A percentile compares a stretch with the other conserved stretches of the same genome.
These are phyloP conservation scores for Oriolus oriolus DNA, from an alignment of 2,113 vertebrate genomes.

Conservation along the genomic window DNA sequence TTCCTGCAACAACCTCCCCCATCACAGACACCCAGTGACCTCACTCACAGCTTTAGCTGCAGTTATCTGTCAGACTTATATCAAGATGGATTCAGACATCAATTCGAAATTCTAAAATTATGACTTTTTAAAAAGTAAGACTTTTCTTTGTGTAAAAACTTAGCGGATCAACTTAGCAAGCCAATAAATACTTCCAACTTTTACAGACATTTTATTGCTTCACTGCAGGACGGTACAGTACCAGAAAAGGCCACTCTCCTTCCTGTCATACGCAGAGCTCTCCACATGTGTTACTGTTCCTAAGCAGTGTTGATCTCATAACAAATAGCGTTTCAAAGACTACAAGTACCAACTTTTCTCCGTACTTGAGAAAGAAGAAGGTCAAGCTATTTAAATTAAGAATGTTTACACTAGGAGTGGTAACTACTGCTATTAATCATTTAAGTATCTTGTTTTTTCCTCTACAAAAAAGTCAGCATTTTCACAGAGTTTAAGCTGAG, in stretches of 20 bases:
- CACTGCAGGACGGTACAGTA: not conserved
- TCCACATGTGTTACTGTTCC: not conserved
- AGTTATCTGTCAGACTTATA: not conserved
- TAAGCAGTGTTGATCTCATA: not conserved
- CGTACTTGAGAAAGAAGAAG: not conserved
- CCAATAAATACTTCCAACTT: not conserved
- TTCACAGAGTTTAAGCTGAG: not conserved
- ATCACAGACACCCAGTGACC: not conserved
- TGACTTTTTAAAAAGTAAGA: fast-evolving
- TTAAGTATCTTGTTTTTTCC: not conserved
- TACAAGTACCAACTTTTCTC: not conserved
- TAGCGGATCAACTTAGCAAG: not conserved
- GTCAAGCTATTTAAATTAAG: not conserved
- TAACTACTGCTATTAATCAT: not conserved
- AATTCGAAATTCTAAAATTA: not conserved
- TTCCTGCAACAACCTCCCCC: not conserved
- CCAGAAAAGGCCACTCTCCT: not conserved
- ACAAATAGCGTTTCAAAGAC: not conserved
- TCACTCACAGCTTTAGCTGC: not conserved
- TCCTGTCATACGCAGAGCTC: fast-evolving
- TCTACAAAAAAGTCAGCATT: not conserved
- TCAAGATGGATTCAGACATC: not conserved
- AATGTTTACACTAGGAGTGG: not conserved
- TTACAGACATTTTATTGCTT: not conserved
- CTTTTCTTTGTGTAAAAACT: not conserved